These are phyloP conservation scores for Calvadosia cruxmelitensis DNA, from an alignment of 30 jellyfish, hydroid and myxozoan genomes.

Conservation along the genomic window DNA sequence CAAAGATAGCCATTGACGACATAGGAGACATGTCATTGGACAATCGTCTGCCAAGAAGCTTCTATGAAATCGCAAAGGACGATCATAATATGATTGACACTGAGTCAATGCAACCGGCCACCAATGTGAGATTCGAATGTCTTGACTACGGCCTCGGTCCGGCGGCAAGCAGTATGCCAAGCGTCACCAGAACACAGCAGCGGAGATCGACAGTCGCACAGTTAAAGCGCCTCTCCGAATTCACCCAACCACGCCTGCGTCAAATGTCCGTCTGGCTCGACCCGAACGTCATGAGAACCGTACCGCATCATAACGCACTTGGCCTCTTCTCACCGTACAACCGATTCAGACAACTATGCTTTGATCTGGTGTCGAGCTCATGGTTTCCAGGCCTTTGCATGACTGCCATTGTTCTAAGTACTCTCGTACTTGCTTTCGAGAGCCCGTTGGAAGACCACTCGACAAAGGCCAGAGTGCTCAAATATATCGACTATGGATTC, in stretches of 20 bases:
- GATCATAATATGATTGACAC: neutral
- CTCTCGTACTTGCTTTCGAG: constrained; percentile 48
- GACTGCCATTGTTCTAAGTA: constrained; percentile 37
- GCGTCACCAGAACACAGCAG: neutral
- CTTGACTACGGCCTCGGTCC: neutral
- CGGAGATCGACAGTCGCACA: too few relatives aligned
- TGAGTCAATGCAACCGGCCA: neutral
- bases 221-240: neutral
- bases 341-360: constrained; percentile 24
- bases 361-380: constrained; percentile 17
- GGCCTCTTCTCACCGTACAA: constrained; percentile 41
- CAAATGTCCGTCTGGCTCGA: constrained; percentile 11
- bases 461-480: neutral
- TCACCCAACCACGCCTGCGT: neutral
- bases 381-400: constrained; percentile 24
- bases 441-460: constrained; percentile 38
- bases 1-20: neutral
- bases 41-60: neutral
- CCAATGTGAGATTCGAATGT: neutral
- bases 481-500: constrained; percentile 40
- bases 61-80: neutral
- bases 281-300: constrained; percentile 16
- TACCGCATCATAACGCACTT: constrained; percentile 62
- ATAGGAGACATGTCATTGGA: neutral
- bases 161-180: neutral